phyloP scores from a whole-genome alignment of 2,797 vertebrate genomes.

The Sebastes oblongus region DNA sequence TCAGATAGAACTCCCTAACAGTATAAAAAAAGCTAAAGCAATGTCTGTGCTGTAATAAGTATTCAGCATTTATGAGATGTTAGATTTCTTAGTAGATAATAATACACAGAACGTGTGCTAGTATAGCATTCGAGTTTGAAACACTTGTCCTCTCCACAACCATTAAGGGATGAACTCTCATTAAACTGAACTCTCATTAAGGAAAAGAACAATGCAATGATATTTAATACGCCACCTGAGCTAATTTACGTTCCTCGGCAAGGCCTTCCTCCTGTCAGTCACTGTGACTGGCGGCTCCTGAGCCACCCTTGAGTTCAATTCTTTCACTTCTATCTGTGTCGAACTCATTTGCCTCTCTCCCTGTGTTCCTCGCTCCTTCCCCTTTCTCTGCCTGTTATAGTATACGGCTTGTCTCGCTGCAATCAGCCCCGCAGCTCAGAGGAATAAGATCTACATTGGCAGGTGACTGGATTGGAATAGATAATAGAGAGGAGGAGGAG shows the following conservation, averaged over 20 bases:
- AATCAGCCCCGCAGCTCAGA: slow-evolving; percentile 58
- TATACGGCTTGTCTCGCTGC: slow-evolving; percentile 35
- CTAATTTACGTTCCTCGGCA: slow-evolving; percentile 1
- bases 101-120: neutral
- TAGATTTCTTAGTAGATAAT: neutral
- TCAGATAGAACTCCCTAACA: slow-evolving; percentile 32
- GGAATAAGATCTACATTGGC: slow-evolving; percentile 41
- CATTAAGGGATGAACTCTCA: slow-evolving; percentile 2
- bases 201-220: slow-evolving; percentile 1
- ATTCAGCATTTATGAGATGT: slow-evolving; percentile 27
- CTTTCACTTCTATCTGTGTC: slow-evolving; percentile 35
- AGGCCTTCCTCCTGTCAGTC: slow-evolving; percentile 47
- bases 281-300: slow-evolving; percentile 34
- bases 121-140: slow-evolving; percentile 1
- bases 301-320: slow-evolving; percentile 33
- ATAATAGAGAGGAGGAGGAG: slow-evolving; percentile 28
- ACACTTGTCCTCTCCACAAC: neutral
- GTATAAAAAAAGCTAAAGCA: slow-evolving; percentile 48
- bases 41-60: slow-evolving; percentile 12
- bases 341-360: slow-evolving; percentile 27
- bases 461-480: slow-evolving; percentile 50
- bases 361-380: slow-evolving; percentile 6
- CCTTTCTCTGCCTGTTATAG: slow-evolving; percentile 19
- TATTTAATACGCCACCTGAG: slow-evolving; percentile 6
- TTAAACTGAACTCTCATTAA: neutral